Evolutionary conservation across 2,797 vertebrate genomes (phyloP).

Genomic region (Smutsia temminckii): DNA sequence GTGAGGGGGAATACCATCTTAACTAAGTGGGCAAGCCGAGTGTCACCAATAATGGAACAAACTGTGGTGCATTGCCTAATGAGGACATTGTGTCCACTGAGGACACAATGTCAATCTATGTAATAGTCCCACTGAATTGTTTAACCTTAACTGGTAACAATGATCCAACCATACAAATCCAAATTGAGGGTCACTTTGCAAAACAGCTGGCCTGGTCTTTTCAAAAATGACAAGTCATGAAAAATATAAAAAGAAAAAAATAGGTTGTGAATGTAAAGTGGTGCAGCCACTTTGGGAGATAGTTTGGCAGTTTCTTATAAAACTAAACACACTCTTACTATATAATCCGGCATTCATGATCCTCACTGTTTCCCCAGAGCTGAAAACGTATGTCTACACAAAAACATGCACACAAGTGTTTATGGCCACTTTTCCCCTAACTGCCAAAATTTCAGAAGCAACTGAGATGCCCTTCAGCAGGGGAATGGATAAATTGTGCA

Average conservation of each 20-base stretch:
- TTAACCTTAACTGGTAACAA: background rate
- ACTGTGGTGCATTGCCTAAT: background rate
- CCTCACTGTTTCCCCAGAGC: background rate
- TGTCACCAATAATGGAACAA: background rate
- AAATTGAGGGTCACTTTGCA: background rate
- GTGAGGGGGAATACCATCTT: background rate
- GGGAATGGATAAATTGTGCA: background rate
- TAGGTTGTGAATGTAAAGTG: background rate
- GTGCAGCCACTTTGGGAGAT: background rate
- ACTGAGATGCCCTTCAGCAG: background rate
- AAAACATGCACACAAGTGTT: background rate
- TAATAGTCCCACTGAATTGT: background rate
- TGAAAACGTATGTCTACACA: background rate
- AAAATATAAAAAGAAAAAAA: background rate
- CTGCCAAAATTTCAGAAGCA: background rate
- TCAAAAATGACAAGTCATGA: background rate
- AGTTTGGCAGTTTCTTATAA: background rate
- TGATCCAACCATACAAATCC: background rate
- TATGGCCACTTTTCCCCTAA: background rate
- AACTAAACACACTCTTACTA: background rate
- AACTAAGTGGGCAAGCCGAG: background rate
- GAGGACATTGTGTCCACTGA: background rate
- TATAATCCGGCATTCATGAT: no score
- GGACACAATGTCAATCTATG: background rate
- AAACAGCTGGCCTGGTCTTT: background rate